These are phyloP conservation scores for Dasypolia templi DNA, from an alignment of 2,888 invertebrate species.

Conservation along the genomic window DNA sequence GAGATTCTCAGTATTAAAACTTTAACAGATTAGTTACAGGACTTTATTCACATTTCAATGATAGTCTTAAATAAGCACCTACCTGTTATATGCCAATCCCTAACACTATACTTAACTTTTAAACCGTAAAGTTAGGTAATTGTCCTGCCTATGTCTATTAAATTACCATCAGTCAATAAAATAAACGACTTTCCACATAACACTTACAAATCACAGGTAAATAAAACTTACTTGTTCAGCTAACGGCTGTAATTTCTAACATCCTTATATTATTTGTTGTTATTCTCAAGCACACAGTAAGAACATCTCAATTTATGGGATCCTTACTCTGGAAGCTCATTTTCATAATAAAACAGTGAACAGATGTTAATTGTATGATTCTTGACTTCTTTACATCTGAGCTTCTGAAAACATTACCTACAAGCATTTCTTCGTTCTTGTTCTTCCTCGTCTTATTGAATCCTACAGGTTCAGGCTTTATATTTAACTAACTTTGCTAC, in stretches of 20 bases:
- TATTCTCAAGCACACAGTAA: conserved; percentile 54
- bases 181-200: conserved; percentile 40
- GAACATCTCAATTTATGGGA: conserved; percentile 71
- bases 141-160: conserved; percentile 4
- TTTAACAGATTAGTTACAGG: neutral
- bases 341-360: neutral
- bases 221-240: conserved; percentile 46
- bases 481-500: neutral
- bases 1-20: conserved; percentile 1
- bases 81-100: conserved; percentile 1
- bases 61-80: neutral
- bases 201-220: conserved; percentile 47
- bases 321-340: conserved; percentile 33
- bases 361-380: neutral
- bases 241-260: conserved; percentile 58
- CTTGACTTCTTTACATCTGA: neutral
- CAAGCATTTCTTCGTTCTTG: neutral
- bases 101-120: neutral
- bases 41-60: neutral
- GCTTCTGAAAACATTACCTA: neutral
- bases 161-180: conserved; percentile 28
- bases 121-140: neutral
- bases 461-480: neutral
- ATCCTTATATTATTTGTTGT: conserved; percentile 67
- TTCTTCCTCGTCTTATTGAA: neutral